Conservation (phyloP, 2,113 vertebrate species). For the Chaetodon trifascialis region DNA sequence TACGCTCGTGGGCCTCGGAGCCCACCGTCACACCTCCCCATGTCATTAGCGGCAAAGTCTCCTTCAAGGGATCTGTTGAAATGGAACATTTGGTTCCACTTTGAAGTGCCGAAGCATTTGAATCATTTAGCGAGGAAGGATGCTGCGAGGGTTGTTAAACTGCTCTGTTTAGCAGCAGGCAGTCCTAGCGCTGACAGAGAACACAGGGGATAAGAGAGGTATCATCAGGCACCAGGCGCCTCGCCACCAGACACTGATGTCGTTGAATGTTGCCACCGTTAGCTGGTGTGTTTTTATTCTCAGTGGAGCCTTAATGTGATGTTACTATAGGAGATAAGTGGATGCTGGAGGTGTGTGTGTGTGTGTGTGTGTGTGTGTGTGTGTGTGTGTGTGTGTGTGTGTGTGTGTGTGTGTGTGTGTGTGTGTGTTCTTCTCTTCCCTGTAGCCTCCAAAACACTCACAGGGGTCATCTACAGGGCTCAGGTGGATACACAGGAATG, state of each 20-base stretch:
- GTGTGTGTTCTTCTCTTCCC: not conserved
- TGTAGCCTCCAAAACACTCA: not conserved
- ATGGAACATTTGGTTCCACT: slow-evolving; percentile 81
- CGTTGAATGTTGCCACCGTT: slow-evolving; percentile 8
- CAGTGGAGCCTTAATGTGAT: slow-evolving; percentile 32
- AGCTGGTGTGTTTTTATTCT: slow-evolving; percentile 56
- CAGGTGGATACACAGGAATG: not conserved
- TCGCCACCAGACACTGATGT: slow-evolving; percentile 11
- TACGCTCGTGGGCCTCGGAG: slow-evolving; percentile 36
- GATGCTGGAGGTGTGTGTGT: not conserved
- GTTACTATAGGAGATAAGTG: slow-evolving; percentile 36
- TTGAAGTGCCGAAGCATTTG: slow-evolving; percentile 79
- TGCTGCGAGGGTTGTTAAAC: slow-evolving; percentile 77
- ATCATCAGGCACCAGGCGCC: slow-evolving; percentile 48
- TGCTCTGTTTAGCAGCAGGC: slow-evolving; percentile 79
- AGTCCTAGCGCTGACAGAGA: slow-evolving; percentile 55
- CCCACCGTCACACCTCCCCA: slow-evolving; percentile 59
- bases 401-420: no score
- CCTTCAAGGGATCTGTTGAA: slow-evolving; percentile 77
- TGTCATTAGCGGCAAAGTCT: slow-evolving; percentile 75
- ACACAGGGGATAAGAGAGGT: slow-evolving; percentile 61
- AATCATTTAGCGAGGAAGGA: slow-evolving; percentile 79
- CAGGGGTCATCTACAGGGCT: not conserved
- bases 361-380: no score
- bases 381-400: not conserved